Evolutionary conservation across 1,140 invertebrate species (phyloP).

Genomic region (Bombus superbus): DNA sequence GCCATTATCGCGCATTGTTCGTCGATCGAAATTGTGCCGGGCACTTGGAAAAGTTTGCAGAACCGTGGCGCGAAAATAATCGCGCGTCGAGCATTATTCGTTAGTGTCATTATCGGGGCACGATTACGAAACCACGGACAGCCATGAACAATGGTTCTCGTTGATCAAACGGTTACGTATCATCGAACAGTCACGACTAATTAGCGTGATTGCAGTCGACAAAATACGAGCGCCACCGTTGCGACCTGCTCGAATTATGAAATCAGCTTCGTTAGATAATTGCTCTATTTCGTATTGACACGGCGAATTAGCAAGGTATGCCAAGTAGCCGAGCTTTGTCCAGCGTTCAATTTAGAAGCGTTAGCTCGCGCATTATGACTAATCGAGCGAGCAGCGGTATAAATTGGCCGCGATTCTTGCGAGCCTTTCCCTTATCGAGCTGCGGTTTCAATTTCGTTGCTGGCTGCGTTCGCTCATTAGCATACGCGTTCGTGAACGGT

Average conservation of each 20-base stretch:
- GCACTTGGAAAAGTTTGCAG: slow-evolving; percentile 22
- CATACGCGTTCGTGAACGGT: background rate
- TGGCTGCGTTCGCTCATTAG: too few species aligned
- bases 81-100: slow-evolving; percentile 36
- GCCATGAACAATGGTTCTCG: slow-evolving; percentile 23
- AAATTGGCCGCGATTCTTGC: background rate
- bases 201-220: slow-evolving; percentile 36
- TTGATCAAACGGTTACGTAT: slow-evolving; percentile 56
- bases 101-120: slow-evolving; percentile 41
- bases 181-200: slow-evolving; percentile 27
- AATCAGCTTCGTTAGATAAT: slow-evolving; percentile 42
- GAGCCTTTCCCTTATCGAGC: background rate
- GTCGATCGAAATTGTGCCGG: background rate
- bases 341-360: background rate
- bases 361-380: background rate
- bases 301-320: background rate
- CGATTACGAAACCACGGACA: slow-evolving; percentile 30
- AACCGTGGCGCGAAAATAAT: slow-evolving; percentile 34
- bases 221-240: background rate
- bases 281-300: slow-evolving; percentile 23
- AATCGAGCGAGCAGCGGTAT: background rate
- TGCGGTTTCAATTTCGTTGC: background rate
- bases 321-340: background rate
- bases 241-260: slow-evolving; percentile 18
- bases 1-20: slow-evolving; percentile 46